Conservation (phyloP, 2,113 vertebrate species). For the Oryzias melastigma region DNA sequence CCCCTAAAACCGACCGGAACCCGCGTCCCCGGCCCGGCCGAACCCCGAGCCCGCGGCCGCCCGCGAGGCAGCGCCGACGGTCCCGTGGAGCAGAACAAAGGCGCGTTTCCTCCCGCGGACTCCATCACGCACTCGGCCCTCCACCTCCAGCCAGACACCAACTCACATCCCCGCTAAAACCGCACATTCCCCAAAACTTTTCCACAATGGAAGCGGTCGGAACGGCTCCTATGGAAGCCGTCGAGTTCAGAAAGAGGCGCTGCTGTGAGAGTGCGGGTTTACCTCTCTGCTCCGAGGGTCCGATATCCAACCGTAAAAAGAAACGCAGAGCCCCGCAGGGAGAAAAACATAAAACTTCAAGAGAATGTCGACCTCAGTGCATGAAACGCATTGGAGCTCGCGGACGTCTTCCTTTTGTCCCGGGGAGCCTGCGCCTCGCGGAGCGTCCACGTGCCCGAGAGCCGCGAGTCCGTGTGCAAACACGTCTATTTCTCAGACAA, state of each 20-base stretch:
- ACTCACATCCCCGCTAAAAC: constrained; percentile 69
- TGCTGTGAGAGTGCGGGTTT: constrained; percentile 57
- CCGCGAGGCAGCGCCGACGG: constrained; percentile 28
- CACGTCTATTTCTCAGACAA: constrained; percentile 71
- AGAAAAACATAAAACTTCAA: constrained; percentile 82
- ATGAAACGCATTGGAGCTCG: constrained; percentile 76
- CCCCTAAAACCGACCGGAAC: no score
- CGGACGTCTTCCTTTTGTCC: constrained; percentile 73
- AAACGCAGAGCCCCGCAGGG: constrained; percentile 71
- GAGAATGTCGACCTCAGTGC: constrained; percentile 80
- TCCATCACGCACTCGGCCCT: constrained; percentile 71
- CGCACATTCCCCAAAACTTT: constrained; percentile 76
- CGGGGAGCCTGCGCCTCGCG: constrained; percentile 63
- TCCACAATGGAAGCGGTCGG: constrained; percentile 67
- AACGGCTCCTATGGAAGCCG: constrained; percentile 62
- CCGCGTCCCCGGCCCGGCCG: no score
- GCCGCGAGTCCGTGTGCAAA: constrained; percentile 73
- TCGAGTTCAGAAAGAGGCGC: constrained; percentile 37
- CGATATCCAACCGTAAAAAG: constrained; percentile 79
- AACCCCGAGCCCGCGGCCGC: constrained; percentile 43
- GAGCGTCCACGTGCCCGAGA: constrained; percentile 69
- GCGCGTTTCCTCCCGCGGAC: constrained; percentile 69
- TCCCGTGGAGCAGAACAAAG: constrained; percentile 71
- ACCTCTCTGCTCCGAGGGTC: constrained; percentile 77
- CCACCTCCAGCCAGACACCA: constrained; percentile 74